Conservation (phyloP, 2,113 vertebrate species). For the Felis catus region DNA sequence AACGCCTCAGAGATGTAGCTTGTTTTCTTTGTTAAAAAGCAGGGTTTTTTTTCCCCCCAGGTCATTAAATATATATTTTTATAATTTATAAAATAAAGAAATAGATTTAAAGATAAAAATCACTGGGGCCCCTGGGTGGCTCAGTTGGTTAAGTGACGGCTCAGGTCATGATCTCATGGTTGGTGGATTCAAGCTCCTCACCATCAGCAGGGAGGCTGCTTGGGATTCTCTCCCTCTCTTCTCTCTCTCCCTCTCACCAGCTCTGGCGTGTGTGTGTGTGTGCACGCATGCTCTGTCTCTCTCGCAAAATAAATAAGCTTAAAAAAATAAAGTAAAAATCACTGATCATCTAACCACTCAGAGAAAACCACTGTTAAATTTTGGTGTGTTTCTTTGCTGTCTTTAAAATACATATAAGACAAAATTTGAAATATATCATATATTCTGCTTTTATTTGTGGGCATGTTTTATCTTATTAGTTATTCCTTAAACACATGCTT, state of each 20-base stretch:
- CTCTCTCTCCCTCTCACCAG: too few relatives aligned
- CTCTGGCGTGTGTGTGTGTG: too few relatives aligned
- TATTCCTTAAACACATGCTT: not conserved
- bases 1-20: not conserved
- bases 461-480: not conserved
- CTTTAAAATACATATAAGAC: not conserved
- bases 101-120: not conserved
- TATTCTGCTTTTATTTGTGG: not conserved
- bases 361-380: not conserved
- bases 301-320: too few relatives aligned
- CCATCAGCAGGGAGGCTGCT: too few relatives aligned
- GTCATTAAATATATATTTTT: not conserved
- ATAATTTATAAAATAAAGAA: constrained; percentile 42
- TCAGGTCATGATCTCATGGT: too few relatives aligned
- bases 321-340: not conserved
- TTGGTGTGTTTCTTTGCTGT: not conserved
- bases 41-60: not conserved
- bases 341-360: not conserved
- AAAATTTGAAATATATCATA: not conserved
- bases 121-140: too few relatives aligned
- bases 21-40: constrained; percentile 37
- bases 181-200: too few relatives aligned
- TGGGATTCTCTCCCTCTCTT: too few relatives aligned
- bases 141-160: too few relatives aligned
- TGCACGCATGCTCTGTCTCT: too few relatives aligned